Base-by-base conservation (phyloP, 2,113 vertebrate species). In the Protobothrops mucrosquamatus region DNA sequence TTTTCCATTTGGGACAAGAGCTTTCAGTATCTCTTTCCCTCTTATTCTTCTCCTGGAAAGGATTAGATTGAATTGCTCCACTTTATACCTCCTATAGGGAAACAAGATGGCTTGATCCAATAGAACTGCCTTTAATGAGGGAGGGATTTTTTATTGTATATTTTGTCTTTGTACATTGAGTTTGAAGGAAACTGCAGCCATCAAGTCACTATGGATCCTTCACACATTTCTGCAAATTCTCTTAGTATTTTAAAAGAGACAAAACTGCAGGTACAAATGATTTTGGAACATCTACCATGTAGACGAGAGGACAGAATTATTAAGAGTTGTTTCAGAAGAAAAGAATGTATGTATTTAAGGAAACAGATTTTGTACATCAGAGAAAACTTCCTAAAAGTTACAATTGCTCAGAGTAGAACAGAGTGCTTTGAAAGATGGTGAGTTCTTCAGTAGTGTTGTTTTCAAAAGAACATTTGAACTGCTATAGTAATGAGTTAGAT, bases 11-110 rank as follows among this genome's bases (percentile, higher is more conserved):
- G 29, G 18, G 46, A 24, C 6, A 46, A 43, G 56, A 59, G 23
- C 56, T 94, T 96, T 93, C 93, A 95, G 57, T 59, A 52, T 90
- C 88, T 88, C 85, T 46, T 92, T 0, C 89, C 18, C 87, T 39
- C 29, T 87, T 51, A 51, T 51, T 48, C 74, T 94, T 90, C 39
- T 91, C 1, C 88, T 94, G 74, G 69, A 74, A 39, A 74, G 2
- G 15, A 39, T 29, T 74, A 74, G 3, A 74, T 34, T 34, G 29
- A 18, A 34, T 74, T 74, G 6, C 34, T 18, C 2, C 69, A 15
- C 14, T 34, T 74, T 74, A 39, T 74, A 74, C 34, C 5, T 74
- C 6, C n/a, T 39, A 39, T 7, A 74, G 6, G 39, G 14, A 74
- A 74, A 39, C 1, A 74, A 74, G n/a, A 74, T 1, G 15, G 39